Evolutionary conservation across 2,888 invertebrate species (phyloP), one percentile per base, ranked within the genome.

Genomic region (Platynereis dumerilii): DNA sequence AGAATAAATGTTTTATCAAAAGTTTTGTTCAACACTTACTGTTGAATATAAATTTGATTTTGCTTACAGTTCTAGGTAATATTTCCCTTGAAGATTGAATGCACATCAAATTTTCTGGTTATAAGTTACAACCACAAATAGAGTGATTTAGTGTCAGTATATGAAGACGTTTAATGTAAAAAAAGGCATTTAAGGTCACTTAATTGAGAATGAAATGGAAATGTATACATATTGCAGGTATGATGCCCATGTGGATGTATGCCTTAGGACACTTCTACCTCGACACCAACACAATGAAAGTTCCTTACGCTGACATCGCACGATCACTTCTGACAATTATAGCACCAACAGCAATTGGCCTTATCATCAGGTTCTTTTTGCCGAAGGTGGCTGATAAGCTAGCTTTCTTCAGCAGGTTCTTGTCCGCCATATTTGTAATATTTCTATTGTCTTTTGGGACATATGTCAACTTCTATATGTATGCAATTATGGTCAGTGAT

Each of bases 211-310:
- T n/a, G n/a, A n/a, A n/a, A n/a, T n/a, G n/a, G n/a, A n/a, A n/a
- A n/a, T n/a, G n/a, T n/a, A n/a, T n/a, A n/a, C n/a, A n/a, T n/a
- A n/a, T 45, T 76, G 34, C 75, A 85, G 85, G 79, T 12, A 83
- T 86, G 82, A 85, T 87, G 79, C 86, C 86, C 0, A 70, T 86
- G 10, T 87, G 87, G 87, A 73, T 87, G 74, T 84, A 81, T 67
- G 78, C 85, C 2, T 73, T 87, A 45, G 86, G 86, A 2, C 68
- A 73, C 24, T 75, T 76, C 26, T 77, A 77, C 55, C 77, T 84
- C 3, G 76, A 78, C n/a, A 44, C 52, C 10, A 69, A 64, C 26
- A 69, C 66, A 22, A 65, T 80, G 10, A 58, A 72, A n/a, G 78
- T 85, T 34, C 86, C 86, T 0, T 86, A 77, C 74, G 57, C 65